A percentile compares a stretch with the other conserved stretches of the same genome.
These are phyloP conservation scores for Drosophila willistoni DNA, from an alignment of 1,140 invertebrate species.

Conservation along the genomic window DNA sequence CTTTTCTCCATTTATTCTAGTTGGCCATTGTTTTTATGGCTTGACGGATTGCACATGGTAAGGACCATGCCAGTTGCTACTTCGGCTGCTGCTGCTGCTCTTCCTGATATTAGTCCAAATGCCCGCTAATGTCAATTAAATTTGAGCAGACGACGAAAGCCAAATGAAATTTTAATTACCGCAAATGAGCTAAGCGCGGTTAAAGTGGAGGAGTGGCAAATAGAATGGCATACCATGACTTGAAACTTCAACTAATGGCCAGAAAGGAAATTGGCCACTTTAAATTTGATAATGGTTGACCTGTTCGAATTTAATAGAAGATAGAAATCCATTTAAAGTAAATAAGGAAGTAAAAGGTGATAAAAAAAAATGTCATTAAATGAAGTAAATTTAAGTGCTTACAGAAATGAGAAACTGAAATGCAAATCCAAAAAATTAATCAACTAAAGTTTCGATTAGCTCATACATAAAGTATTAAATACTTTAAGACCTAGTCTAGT, in stretches of 20 bases:
- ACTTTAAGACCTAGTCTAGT: too few relatives aligned
- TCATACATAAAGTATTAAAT: too few relatives aligned
- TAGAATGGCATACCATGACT: constrained; percentile 16
- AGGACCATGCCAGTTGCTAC: neutral
- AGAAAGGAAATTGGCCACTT: constrained; percentile 46
- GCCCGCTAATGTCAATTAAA: constrained; percentile 77
- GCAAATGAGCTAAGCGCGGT: constrained; percentile 58
- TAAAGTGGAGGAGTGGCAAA: neutral
- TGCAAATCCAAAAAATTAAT: too few relatives aligned
- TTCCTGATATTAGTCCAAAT: constrained; percentile 56
- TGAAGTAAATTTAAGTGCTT: neutral
- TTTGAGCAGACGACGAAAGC: constrained; percentile 60
- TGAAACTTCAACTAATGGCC: constrained; percentile 44
- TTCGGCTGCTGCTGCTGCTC: neutral
- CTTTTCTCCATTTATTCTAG: constrained; percentile 14
- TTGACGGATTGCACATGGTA: constrained; percentile 66
- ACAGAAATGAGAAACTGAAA: too few relatives aligned
- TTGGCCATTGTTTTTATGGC: constrained; percentile 71
- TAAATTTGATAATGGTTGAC: constrained; percentile 34
- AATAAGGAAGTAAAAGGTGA: constrained; percentile 15
- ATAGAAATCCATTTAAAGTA: neutral
- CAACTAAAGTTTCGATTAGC: too few relatives aligned
- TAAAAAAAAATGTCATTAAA: neutral
- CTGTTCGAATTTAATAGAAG: constrained; percentile 32
- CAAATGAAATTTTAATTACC: constrained; percentile 80